Evolutionary conservation across 2,797 vertebrate species (phyloP).

Genomic region (Emys orbicularis): DNA sequence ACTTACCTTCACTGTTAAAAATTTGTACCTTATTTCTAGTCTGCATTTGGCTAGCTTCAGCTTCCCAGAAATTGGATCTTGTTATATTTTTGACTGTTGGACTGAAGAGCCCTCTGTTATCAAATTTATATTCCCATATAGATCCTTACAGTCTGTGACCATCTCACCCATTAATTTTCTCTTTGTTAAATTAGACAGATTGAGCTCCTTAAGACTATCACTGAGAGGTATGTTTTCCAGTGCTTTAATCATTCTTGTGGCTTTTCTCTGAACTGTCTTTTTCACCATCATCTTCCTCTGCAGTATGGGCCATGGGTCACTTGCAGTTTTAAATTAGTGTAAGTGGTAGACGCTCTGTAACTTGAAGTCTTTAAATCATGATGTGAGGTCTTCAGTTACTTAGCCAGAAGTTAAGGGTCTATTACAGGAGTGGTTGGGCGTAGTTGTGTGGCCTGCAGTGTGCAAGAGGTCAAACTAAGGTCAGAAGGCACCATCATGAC

Average conservation of each 20-base stretch:
- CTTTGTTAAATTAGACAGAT: background rate
- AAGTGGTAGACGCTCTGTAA: too few relatives aligned
- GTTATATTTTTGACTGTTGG: background rate
- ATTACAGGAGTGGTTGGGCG: background rate
- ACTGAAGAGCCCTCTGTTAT: background rate
- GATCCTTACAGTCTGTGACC: background rate
- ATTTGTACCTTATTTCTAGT: background rate
- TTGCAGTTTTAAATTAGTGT: background rate
- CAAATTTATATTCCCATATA: background rate
- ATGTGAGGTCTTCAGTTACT: background rate
- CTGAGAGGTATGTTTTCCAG: background rate
- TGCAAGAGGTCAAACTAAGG: background rate
- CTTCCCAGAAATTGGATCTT: background rate
- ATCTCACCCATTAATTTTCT: background rate
- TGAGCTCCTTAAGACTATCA: background rate
- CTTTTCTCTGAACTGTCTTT: background rate
- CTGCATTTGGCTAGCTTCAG: background rate
- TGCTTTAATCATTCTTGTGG: background rate
- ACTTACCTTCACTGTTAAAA: background rate
- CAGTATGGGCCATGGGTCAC: background rate
- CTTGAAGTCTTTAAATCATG: background rate
- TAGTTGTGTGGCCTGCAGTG: background rate
- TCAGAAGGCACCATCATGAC: too few relatives aligned
- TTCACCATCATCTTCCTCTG: background rate
- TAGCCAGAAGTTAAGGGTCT: background rate